Conservation (phyloP, 1,140 invertebrate genomes). For the Littorina saxatilis region DNA sequence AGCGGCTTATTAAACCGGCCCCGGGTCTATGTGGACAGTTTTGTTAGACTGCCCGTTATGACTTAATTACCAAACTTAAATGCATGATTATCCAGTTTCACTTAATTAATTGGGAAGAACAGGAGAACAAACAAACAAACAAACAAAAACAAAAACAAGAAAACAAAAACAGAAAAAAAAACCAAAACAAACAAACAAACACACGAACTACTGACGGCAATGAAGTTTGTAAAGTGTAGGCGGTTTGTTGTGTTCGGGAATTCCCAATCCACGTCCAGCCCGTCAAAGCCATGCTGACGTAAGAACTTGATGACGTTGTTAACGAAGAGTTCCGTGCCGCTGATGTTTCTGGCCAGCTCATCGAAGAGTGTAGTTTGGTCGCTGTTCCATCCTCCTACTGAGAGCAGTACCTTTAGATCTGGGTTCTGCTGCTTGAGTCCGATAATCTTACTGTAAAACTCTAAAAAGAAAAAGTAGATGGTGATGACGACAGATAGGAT, state of each 20-base stretch:
- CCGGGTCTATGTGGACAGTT: too few relatives aligned
- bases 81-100: too few relatives aligned
- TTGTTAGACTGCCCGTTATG: too few relatives aligned
- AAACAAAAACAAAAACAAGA: too few relatives aligned
- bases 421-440: constrained; percentile 91
- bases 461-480: too few relatives aligned
- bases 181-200: not conserved
- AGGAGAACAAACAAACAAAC: too few relatives aligned
- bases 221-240: not conserved
- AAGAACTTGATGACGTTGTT: constrained; percentile 72
- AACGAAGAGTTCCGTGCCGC: not conserved
- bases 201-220: not conserved
- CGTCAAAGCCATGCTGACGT: constrained; percentile 93
- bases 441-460: not conserved
- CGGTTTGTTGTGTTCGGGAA: constrained; percentile 84
- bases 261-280: constrained; percentile 95
- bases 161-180: not conserved
- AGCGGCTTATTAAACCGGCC: too few relatives aligned
- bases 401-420: constrained; percentile 90
- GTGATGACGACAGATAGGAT: too few relatives aligned
- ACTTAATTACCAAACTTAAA: too few relatives aligned
- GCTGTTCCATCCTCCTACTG: constrained; percentile 95
- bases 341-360: constrained; percentile 69
- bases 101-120: too few relatives aligned
- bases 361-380: constrained; percentile 95